These are phyloP conservation scores for Drosophila seclusa DNA, from an alignment of 2,888 invertebrate species.

Conservation along the genomic window DNA sequence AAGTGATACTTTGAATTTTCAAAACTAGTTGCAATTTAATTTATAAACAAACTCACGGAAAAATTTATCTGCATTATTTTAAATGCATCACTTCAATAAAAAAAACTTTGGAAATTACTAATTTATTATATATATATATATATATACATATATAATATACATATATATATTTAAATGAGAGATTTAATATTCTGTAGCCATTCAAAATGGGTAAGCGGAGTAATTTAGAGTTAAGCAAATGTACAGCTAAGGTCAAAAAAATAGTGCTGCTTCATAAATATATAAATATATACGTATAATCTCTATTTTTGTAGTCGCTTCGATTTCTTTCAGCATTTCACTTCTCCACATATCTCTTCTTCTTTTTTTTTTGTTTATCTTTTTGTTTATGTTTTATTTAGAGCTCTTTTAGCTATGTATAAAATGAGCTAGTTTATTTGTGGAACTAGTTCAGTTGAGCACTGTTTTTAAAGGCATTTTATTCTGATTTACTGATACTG, in stretches of 20 bases:
- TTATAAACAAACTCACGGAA: not conserved
- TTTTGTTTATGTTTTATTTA: not conserved
- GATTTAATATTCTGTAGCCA: not conserved
- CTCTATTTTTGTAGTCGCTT: not conserved
- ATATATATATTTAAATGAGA: not conserved
- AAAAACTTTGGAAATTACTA: not conserved
- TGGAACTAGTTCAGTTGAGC: not conserved
- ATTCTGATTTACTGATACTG: not conserved
- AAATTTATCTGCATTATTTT: not conserved
- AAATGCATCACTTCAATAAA: too few species aligned
- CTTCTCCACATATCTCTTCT: not conserved
- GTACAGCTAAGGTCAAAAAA: not conserved
- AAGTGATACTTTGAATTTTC: conserved; percentile 2
- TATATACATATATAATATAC: not conserved
- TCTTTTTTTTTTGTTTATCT: not conserved
- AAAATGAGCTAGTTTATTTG: not conserved
- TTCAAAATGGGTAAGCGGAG: not conserved
- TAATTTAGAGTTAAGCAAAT: not conserved
- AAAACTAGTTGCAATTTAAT: not conserved
- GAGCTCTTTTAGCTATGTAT: not conserved
- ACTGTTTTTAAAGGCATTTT: not conserved
- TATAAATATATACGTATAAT: not conserved
- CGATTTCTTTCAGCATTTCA: not conserved
- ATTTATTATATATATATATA: not conserved
- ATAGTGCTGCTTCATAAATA: not conserved